Conservation (phyloP, 1,140 invertebrate genomes). For the Orius insidiosus region DNA sequence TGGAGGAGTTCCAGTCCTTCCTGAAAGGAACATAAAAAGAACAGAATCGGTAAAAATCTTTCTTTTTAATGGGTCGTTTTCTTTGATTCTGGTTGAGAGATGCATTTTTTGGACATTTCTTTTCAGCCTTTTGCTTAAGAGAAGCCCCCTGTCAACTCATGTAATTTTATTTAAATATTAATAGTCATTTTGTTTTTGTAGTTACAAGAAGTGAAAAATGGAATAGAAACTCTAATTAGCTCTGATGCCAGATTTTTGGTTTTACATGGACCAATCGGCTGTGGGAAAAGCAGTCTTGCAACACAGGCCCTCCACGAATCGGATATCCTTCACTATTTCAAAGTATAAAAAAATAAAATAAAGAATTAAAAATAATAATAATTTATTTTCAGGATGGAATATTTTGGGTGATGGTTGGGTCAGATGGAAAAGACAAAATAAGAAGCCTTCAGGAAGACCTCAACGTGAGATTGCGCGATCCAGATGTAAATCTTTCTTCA, state of each 20-base stretch:
- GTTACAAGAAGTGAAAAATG: too few relatives aligned
- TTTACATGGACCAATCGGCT: conserved; percentile 48
- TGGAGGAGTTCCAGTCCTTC: too few relatives aligned
- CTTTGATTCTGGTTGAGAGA: too few relatives aligned
- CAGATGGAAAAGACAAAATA: conserved; percentile 1
- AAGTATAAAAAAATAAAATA: background rate
- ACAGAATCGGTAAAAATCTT: too few relatives aligned
- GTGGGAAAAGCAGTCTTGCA: conserved; percentile 49
- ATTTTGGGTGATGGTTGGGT: conserved; percentile 5
- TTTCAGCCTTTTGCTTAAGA: too few relatives aligned
- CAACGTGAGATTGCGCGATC: background rate
- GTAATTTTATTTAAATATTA: too few relatives aligned
- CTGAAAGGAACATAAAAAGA: too few relatives aligned
- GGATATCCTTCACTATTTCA: conserved; percentile 16
- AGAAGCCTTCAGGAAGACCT: background rate
- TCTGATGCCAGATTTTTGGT: conserved; percentile 23
- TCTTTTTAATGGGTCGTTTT: too few relatives aligned
- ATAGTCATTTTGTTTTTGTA: too few relatives aligned
- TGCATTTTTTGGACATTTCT: too few relatives aligned
- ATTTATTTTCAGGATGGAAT: background rate
- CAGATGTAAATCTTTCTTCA: background rate
- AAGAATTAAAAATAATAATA: background rate
- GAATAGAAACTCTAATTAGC: too few relatives aligned
- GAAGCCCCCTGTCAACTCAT: too few relatives aligned
- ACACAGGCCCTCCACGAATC: conserved; percentile 34